Conservation (phyloP, 2,888 invertebrate genomes). For the Tipula helvola region DNA sequence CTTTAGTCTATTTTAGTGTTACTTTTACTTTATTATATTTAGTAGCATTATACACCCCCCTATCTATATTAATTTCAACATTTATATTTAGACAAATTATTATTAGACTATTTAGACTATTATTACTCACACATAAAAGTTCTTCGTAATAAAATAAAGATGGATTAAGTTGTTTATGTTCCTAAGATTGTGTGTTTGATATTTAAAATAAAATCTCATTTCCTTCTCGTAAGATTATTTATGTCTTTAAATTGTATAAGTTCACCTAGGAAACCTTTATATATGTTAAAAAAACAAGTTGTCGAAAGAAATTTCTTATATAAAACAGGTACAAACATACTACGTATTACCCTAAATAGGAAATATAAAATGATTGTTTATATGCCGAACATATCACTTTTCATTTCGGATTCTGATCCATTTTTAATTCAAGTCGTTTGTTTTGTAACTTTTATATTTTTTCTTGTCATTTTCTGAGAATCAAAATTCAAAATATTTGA, state of each 20-base stretch:
- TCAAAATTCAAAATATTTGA: not conserved
- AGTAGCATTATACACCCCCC: not conserved
- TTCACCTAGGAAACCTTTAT: not conserved
- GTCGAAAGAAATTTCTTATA: not conserved
- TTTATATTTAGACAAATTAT: not conserved
- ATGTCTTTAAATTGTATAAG: not conserved
- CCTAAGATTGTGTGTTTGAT: not conserved
- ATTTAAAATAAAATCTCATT: not conserved
- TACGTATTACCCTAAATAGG: not conserved
- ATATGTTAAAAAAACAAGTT: not conserved
- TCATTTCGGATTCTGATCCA: not conserved
- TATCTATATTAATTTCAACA: not conserved
- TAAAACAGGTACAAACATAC: not conserved
- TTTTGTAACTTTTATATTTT: not conserved
- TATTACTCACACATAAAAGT: not conserved
- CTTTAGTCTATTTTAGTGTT: not conserved
- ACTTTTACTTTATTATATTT: not conserved
- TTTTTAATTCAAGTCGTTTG: not conserved
- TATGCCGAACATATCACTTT: not conserved
- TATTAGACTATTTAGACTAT: not conserved
- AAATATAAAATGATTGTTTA: not conserved
- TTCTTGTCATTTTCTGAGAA: not conserved
- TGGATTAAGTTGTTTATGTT: not conserved
- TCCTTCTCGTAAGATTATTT: not conserved
- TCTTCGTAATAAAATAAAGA: not conserved